Percentiles rank a stretch among this genome's conserved stretches.
Conservation (phyloP, 1,140 invertebrate genomes). For the Megalonaias nervosa region DNA sequence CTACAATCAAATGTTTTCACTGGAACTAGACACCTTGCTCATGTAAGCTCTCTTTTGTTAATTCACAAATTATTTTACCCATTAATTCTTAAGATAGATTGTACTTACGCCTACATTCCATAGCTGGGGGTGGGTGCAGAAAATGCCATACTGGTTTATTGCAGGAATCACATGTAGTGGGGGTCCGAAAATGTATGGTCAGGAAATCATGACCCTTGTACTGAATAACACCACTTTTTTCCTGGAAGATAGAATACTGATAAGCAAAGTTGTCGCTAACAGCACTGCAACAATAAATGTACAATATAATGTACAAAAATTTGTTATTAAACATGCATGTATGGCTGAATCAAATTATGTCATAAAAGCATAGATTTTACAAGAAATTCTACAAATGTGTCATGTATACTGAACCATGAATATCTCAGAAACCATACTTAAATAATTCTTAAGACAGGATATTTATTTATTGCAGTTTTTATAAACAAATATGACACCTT, state of each 20-base stretch:
- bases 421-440: no score
- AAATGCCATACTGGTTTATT: constrained; percentile 97
- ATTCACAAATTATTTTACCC: no score
- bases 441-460: no score
- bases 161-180: constrained; percentile 97
- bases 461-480: no score
- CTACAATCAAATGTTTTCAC: no score
- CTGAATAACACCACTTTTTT: constrained; percentile 85
- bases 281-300: neutral
- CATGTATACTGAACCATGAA: no score
- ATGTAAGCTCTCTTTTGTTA: no score
- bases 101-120: constrained; percentile 93
- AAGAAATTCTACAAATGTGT: no score
- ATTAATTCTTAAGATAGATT: no score
- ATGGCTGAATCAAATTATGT: neutral
- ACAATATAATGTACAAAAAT: neutral
- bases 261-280: neutral
- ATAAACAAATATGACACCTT: no score
- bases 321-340: neutral
- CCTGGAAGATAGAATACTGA: constrained; percentile 65
- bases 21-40: no score
- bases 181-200: constrained; percentile 97
- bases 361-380: no score
- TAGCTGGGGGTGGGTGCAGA: constrained; percentile 94
- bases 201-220: constrained; percentile 98